Evolutionary conservation across 2,888 invertebrate genomes (phyloP), one percentile per base, ranked within the genome.

Genomic region (Vanessa cardui): DNA sequence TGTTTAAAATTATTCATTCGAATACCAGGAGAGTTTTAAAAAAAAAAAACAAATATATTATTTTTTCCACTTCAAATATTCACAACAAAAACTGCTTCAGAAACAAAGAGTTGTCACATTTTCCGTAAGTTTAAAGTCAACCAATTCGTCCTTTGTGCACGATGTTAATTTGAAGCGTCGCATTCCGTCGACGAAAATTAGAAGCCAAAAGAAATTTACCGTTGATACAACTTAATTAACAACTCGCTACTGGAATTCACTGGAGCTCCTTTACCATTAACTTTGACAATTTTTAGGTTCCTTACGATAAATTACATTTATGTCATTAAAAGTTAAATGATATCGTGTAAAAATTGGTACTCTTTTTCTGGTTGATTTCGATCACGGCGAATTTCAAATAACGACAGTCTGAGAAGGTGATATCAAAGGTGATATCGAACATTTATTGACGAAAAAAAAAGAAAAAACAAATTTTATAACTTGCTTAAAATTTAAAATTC

Each of bases 121-220:
- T 26, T n/a, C 54, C 26, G 31, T 31, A 26, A 33, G 54, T 54
- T 33, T 54, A 33, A 54, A 54, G 31, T 31, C 54, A n/a, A 2
- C 31, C 31, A 31, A n/a, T 54, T 54, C 50, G 50, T n/a, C 31
- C 54, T 54, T 54, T 54, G 54, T 54, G 54, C 33, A 31, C 20
- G 33, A 33, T 54, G 54, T 31, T 66, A 72, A 73, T 73, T 73
- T 68, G 68, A 63, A 67, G 62, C 61, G 62, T 66, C 54, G 62
- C 62, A 49, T 64, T 66, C 64, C 59, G 64, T 61, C 58, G 62
- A 64, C 56, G 39, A 39, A 71, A 72, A 73, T 72, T 73, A 69
- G 66, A 71, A 50, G 71, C 56, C 39, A 39, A 62, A 71, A 67
- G 71, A 58, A 69, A 71, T 66, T 50, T 54, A 45, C 54, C 58